phyloP scores from a whole-genome alignment of 2,113 vertebrate species.

The Tamias sibiricus region DNA sequence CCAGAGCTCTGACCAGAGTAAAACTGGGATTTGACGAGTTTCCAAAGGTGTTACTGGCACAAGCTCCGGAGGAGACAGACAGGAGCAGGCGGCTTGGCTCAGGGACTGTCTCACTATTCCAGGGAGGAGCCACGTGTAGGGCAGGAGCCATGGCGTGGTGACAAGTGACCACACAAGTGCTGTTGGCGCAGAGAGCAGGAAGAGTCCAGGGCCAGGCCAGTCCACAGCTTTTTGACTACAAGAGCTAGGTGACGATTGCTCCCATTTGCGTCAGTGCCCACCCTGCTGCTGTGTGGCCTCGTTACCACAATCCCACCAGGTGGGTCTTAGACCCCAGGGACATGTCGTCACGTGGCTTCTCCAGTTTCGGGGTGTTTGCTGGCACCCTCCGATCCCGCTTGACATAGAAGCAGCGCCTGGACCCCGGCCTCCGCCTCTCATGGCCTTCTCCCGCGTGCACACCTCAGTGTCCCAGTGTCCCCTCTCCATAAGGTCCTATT shows the following conservation, averaged over 20 bases:
- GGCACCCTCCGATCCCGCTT: too few species aligned
- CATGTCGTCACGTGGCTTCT: too few species aligned
- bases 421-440: neutral
- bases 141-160: neutral
- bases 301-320: too few species aligned
- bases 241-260: neutral
- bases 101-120: neutral
- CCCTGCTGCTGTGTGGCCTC: neutral
- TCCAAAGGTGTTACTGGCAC: neutral
- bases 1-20: neutral
- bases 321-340: too few species aligned
- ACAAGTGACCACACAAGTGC: too few species aligned
- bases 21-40: fast-evolving
- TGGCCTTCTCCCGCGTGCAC: fast-evolving
- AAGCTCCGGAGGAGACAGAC: too few species aligned
- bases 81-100: neutral
- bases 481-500: neutral
- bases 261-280: neutral
- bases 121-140: neutral
- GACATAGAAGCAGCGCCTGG: neutral
- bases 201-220: fast-evolving
- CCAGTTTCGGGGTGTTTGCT: too few species aligned
- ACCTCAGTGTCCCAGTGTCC: too few species aligned
- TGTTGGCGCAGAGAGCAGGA: neutral
- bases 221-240: neutral